Conservation (phyloP, 92 coral and sea anemone species). For the Paramuricea clavata region DNA sequence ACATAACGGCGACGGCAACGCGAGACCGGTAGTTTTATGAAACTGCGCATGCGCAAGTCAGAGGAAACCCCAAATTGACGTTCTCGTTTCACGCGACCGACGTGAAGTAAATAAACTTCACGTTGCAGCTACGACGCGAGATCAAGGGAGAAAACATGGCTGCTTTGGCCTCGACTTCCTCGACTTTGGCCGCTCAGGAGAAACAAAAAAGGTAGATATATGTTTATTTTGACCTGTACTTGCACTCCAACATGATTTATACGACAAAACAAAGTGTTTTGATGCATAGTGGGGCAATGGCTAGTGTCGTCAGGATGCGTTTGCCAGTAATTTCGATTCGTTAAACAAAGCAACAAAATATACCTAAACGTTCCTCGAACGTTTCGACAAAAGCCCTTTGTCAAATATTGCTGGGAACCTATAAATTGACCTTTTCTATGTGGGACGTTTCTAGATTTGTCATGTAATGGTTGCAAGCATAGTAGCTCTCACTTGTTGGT, state of each 20-base stretch:
- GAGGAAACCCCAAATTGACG: conserved; percentile 12
- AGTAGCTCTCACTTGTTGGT: too few species aligned
- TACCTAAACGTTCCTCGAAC: too few species aligned
- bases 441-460: too few species aligned
- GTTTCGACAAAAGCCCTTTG: background rate
- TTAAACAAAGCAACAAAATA: too few species aligned
- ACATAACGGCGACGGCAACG: background rate
- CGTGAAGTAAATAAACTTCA: background rate
- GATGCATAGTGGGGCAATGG: conserved; percentile 7
- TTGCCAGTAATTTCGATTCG: too few species aligned
- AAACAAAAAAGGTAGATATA: too few species aligned
- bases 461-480: too few species aligned
- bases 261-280: background rate
- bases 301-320: too few species aligned
- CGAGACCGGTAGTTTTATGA: background rate
- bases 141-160: background rate
- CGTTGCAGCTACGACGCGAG: background rate
- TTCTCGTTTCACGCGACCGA: too few species aligned
- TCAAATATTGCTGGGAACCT: background rate
- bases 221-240: background rate
- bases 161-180: background rate
- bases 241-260: background rate
- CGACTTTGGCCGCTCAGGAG: too few species aligned
- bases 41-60: background rate
- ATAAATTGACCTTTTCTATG: too few species aligned